Evolutionary conservation across 2,888 invertebrate species (phyloP), one percentile per base, ranked within the genome.

Genomic region (Aethes cnicana): DNA sequence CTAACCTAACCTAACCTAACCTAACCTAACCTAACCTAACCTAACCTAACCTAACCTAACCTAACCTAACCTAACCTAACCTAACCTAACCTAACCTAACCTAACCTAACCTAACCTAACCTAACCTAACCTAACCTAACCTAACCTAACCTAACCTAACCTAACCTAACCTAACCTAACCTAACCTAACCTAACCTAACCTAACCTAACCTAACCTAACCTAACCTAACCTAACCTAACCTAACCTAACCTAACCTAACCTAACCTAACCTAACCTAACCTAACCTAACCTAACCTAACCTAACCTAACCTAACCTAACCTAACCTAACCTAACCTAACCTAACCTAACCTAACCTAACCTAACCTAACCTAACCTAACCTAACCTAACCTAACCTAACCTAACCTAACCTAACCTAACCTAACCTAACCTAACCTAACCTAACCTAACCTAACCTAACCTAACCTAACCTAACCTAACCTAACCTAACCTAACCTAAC

Each of bases 201-300:
- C 55, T 56, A 58, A 58, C 57, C 57, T 55, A 56, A 61, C 55
- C 56, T 54, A 59, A 61, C 57, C 57, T 54, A 54, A 55, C 36
- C 30, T 37, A 46, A 26, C 37, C 28, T 44, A 52, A 20, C 23
- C 36, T 26, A 37, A 49, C 48, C 49, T 48, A 44, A 54, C 54
- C 49, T 49, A 54, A 48, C 54, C 39, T 54, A 48, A 54, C 48
- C 53, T 53, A 53, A 53, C 53, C 53, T 53, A 53, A 53, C 53
- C 53, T 39, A 46, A 46, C 53, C 53, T 47, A 36, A 47, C 47
- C 30, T 47, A 53, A 53, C 53, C 47, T 47, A 47, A 47, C 39
- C 41, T 47, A 50, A 53, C 46, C 47, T 41, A 47, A 53, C 46
- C 53, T 47, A 26, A 47, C 30, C 41, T 47, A 33, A 48, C 42